Evolutionary conservation across 2,888 invertebrate species (phyloP), one percentile per base, ranked within the genome.

Genomic region (Ophioninae sp.): DNA sequence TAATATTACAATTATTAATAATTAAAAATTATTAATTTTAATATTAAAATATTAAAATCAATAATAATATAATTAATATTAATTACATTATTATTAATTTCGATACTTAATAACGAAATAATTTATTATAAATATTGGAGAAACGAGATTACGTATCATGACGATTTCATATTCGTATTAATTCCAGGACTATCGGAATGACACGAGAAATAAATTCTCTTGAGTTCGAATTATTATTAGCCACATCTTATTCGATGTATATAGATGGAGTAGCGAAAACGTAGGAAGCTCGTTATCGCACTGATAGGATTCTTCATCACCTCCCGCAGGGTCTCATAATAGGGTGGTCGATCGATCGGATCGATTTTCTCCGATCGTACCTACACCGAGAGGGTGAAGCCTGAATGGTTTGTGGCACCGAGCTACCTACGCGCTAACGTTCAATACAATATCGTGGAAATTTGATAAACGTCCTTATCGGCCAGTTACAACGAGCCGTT

Each of bases 391-490:
- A 77, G 61, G 62, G 65, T 10, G 39, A 61, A 67, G 67, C 41
- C 57, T 20, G 76, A 37, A 77, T 21, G 62, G 59, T 21, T 67
- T 21, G 37, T n/a, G 21, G 30, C 44, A 10, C 2, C 20, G 50
- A 74, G 57, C 61, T 61, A 67, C 64, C 73, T 67, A 10, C n/a
- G n/a, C n/a, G n/a, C 69, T 44, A 77, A 68, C 20, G 17, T 41
- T 41, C 37, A 17, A 72, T 68, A 79, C 74, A 81, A 68, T 68
- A 41, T 67, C 67, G 62, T 50, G 56, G 73, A 82, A 82, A 73
- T 73, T 72, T 56, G 77, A 78, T 64, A 77, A 81, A 56, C 56
- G 62, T 62, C 76, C 61, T 73, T 82, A 69, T 81, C 68, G 62
- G 37, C 10, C 20, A 30, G 50, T 50, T 50, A 50, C 50, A 30